Conservation (phyloP, 2,797 vertebrate genomes). For the Paguma larvata region DNA sequence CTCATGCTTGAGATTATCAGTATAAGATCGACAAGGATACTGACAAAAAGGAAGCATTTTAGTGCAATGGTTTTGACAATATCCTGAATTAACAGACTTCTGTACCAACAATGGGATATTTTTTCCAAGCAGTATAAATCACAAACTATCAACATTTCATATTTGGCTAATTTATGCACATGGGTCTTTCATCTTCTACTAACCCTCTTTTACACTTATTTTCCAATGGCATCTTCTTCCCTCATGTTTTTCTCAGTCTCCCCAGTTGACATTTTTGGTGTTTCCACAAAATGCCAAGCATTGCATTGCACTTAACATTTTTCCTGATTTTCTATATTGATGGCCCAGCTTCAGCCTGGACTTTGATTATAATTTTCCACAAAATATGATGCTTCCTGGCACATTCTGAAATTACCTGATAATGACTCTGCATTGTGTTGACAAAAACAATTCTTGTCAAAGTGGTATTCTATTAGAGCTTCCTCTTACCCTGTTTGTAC, state of each 20-base stretch:
- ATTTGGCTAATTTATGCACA: neutral
- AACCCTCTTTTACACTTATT: neutral
- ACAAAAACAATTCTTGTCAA: constrained; percentile 23
- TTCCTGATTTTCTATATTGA: constrained; percentile 9
- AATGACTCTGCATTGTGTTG: neutral
- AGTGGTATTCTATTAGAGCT: neutral
- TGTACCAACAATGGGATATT: neutral
- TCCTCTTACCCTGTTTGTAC: neutral
- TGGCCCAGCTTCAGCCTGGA: neutral
- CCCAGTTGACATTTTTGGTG: neutral
- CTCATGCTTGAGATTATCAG: neutral
- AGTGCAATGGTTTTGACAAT: neutral
- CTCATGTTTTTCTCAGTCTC: constrained; percentile 21
- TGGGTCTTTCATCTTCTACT: neutral
- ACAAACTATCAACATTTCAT: neutral
- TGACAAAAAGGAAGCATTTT: neutral
- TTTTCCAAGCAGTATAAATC: neutral
- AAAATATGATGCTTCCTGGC: neutral
- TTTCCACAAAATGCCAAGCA: constrained; percentile 44
- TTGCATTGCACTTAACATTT: neutral
- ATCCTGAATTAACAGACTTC: neutral
- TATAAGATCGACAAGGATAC: neutral
- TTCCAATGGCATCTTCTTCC: neutral
- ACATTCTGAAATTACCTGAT: neutral
- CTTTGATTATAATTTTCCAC: constrained; percentile 21